These are phyloP conservation scores for Antigone vipio DNA, from an alignment of 2,113 vertebrate species.

Conservation along the genomic window DNA sequence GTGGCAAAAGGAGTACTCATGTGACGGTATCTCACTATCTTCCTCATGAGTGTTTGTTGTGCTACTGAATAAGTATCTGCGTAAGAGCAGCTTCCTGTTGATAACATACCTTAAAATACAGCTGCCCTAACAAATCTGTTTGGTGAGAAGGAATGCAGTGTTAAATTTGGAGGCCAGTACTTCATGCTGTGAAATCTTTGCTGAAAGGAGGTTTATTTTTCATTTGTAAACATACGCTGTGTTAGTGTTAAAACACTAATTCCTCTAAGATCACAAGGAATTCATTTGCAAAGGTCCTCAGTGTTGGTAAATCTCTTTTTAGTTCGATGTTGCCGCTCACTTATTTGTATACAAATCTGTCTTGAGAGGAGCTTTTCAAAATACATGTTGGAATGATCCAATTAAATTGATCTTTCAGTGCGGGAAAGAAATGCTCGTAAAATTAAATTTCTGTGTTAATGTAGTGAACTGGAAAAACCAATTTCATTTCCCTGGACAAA, in stretches of 20 bases:
- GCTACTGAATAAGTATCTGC: not conserved
- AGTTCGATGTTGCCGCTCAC: slow-evolving; percentile 3
- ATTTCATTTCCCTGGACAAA: not conserved
- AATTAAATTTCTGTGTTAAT: not conserved
- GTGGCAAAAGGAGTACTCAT: slow-evolving; percentile 3
- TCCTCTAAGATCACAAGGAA: not conserved
- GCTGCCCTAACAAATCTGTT: slow-evolving; percentile 22
- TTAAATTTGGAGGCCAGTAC: slow-evolving; percentile 56
- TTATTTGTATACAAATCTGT: not conserved
- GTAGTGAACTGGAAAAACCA: slow-evolving; percentile 40
- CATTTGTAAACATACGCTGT: not conserved
- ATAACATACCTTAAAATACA: not conserved
- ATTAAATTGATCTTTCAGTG: not conserved
- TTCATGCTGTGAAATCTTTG: slow-evolving; percentile 50
- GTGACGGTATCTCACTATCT: not conserved
- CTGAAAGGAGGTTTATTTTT: not conserved
- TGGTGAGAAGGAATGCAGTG: not conserved
- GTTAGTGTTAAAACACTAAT: slow-evolving; percentile 23
- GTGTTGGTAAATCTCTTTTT: slow-evolving; percentile 4
- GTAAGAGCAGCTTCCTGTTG: slow-evolving; percentile 43
- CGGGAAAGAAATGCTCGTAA: not conserved
- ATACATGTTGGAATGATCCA: not conserved
- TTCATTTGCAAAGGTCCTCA: slow-evolving; percentile 10
- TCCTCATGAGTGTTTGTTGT: slow-evolving; percentile 21
- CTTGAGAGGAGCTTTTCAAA: slow-evolving; percentile 31